Percentiles rank a stretch among this genome's conserved stretches.
These are phyloP conservation scores for Drosophila prolongata DNA, from an alignment of 2,888 invertebrate genomes.

Conservation along the genomic window DNA sequence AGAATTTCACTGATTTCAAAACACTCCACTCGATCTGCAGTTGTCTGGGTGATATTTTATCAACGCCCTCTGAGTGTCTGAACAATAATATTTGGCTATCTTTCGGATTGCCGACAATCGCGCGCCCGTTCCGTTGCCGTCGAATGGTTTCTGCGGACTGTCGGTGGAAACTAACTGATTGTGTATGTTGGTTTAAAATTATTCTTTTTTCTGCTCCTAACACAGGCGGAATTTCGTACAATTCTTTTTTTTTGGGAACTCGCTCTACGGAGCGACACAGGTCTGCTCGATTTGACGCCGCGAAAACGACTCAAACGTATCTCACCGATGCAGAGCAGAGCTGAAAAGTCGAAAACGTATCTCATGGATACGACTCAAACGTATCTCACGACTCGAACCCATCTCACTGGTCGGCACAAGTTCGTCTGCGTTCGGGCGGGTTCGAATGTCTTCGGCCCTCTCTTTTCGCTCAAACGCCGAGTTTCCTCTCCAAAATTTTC, in stretches of 20 bases:
- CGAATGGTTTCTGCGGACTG: constrained; percentile 47
- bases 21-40: constrained; percentile 35
- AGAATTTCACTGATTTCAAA: constrained; percentile 42
- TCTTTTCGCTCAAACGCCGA: constrained; percentile 4
- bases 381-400: constrained; percentile 9
- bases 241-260: constrained; percentile 9
- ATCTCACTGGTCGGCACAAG: constrained; percentile 7
- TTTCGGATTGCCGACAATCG: constrained; percentile 63
- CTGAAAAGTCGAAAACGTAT: constrained; percentile 1
- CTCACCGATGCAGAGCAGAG: constrained; percentile 5
- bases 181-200: constrained; percentile 17
- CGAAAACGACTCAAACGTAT: constrained; percentile 13
- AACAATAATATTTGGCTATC: constrained; percentile 39
- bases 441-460: constrained; percentile 15
- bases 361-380: constrained; percentile 10
- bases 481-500: constrained; percentile 18
- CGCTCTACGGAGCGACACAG: constrained; percentile 12
- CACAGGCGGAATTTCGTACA: constrained; percentile 7
- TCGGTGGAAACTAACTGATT: constrained; percentile 19
- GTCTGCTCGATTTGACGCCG: constrained; percentile 15
- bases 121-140: constrained; percentile 68
- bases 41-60: constrained; percentile 50
- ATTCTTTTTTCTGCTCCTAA: constrained; percentile 9
- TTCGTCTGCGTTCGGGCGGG: constrained; percentile 15
- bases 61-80: constrained; percentile 36